phyloP scores from a whole-genome alignment of 2,113 vertebrate genomes.

The Mormyrus lacerda region DNA sequence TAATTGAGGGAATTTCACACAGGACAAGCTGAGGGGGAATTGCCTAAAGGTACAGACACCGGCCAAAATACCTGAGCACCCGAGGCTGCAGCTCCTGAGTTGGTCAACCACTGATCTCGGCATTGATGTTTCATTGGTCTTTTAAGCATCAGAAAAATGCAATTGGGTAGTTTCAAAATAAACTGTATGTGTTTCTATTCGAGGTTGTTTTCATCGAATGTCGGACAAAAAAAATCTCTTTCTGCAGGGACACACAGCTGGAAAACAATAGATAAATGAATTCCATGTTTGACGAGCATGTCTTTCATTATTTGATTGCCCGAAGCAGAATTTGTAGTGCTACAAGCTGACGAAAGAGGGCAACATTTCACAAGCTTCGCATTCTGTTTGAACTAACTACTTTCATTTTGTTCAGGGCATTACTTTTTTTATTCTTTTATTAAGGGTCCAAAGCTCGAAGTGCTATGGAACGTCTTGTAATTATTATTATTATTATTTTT shows the following conservation, averaged over 20 bases:
- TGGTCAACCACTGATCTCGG: background rate
- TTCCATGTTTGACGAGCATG: background rate
- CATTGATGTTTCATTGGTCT: background rate
- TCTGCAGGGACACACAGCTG: slow-evolving; percentile 5
- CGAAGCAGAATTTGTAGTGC: slow-evolving; percentile 24
- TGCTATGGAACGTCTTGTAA: no score
- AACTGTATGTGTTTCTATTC: background rate
- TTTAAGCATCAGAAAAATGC: background rate
- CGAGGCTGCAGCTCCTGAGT: background rate
- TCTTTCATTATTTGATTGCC: slow-evolving; percentile 13
- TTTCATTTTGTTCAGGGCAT: background rate
- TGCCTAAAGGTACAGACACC: background rate
- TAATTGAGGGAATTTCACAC: background rate
- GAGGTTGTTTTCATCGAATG: background rate
- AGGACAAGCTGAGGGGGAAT: background rate
- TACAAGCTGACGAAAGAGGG: slow-evolving; percentile 40
- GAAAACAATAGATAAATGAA: slow-evolving; percentile 5
- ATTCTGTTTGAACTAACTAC: background rate
- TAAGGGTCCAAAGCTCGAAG: no score
- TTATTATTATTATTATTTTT: no score
- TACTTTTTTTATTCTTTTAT: background rate
- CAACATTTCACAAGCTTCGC: slow-evolving; percentile 39
- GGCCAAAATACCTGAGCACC: background rate
- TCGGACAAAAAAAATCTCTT: background rate
- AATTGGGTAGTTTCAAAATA: background rate